Evolutionary conservation across 2,113 vertebrate species (phyloP).

Genomic region (Oceanites oceanicus): DNA sequence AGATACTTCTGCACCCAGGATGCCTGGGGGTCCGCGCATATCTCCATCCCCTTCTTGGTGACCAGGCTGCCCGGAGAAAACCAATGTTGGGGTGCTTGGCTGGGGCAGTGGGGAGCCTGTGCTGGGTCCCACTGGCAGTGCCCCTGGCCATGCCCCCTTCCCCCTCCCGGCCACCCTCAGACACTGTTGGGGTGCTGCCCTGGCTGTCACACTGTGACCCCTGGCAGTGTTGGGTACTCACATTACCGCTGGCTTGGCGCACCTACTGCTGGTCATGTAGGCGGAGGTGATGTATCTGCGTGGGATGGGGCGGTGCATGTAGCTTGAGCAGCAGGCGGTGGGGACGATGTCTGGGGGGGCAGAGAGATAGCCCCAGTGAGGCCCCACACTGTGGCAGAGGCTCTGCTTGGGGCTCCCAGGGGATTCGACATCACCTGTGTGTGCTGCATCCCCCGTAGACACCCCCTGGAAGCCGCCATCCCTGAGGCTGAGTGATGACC

Average conservation of each 20-base stretch:
- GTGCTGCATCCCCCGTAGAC: fast-evolving
- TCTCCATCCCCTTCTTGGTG: fast-evolving
- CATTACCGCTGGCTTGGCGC: fast-evolving
- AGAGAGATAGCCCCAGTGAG: background rate
- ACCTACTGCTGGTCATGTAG: fast-evolving
- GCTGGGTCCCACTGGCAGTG: fast-evolving
- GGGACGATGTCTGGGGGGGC: fast-evolving
- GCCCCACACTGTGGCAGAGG: fast-evolving
- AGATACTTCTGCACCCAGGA: fast-evolving
- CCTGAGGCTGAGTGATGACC: background rate
- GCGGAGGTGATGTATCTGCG: fast-evolving
- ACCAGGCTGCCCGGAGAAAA: background rate
- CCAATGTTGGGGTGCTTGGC: fast-evolving
- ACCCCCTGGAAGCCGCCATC: background rate
- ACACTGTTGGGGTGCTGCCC: background rate
- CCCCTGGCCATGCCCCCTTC: background rate
- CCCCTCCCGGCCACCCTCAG: background rate
- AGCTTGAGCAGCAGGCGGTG: fast-evolving
- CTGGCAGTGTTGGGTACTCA: background rate
- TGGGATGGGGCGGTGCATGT: fast-evolving
- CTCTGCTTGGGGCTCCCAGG: background rate
- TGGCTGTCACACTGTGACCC: background rate
- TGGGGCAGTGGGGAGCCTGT: fast-evolving
- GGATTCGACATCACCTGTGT: background rate
- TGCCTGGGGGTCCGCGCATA: fast-evolving